A percentile compares a stretch with the other conserved stretches of the same genome.
phyloP scores from a whole-genome alignment of 2,888 invertebrate genomes.

The Fragum fragum region DNA sequence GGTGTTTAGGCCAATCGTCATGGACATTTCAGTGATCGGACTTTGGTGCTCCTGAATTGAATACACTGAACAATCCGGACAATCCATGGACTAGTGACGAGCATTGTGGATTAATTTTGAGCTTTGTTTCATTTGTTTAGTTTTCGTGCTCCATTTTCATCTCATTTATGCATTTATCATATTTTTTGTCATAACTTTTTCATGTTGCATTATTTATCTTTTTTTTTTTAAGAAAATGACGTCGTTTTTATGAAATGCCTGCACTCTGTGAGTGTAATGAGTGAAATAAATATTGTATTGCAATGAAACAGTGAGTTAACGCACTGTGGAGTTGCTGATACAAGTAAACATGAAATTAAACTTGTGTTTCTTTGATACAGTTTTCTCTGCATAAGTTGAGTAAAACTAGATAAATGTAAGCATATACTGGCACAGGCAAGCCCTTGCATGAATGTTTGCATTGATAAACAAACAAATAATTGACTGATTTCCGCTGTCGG shows the following conservation, averaged over 20 bases:
- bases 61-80: neutral
- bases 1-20: neutral
- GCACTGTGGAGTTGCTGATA: neutral
- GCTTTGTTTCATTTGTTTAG: neutral
- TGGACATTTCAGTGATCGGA: neutral
- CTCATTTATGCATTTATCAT: neutral
- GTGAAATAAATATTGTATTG: neutral
- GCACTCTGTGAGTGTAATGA: constrained; percentile 61
- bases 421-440: too few relatives aligned
- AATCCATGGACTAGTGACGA: neutral
- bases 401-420: too few relatives aligned
- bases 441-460: too few relatives aligned
- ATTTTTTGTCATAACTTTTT: constrained; percentile 19
- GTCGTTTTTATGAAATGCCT: constrained; percentile 50
- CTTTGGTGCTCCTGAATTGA: neutral
- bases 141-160: neutral
- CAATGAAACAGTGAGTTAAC: neutral
- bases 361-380: too few relatives aligned
- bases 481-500: too few relatives aligned
- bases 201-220: constrained; percentile 27
- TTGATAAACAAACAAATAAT: too few relatives aligned
- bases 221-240: constrained; percentile 54
- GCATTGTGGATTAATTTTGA: neutral
- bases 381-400: too few relatives aligned
- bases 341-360: neutral